These are phyloP conservation scores for Miniopterus natalensis DNA, from an alignment of 2,113 vertebrate genomes.

Conservation along the genomic window DNA sequence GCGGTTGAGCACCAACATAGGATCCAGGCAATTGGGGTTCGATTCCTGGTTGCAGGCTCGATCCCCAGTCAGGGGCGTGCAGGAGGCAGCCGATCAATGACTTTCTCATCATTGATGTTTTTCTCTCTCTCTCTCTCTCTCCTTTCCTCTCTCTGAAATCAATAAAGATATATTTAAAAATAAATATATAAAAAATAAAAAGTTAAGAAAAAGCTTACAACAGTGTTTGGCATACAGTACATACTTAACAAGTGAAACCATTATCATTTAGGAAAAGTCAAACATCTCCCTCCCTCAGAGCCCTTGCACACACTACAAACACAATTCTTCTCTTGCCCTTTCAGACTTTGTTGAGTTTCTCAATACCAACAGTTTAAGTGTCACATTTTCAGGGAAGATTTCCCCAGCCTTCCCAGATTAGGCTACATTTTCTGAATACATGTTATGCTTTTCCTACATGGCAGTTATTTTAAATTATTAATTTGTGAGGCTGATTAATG, in stretches of 20 bases:
- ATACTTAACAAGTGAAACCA: neutral
- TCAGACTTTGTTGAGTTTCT: neutral
- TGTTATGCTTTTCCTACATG: neutral
- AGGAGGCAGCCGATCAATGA: too few species aligned
- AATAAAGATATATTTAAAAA: too few species aligned
- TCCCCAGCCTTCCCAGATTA: conserved; percentile 2
- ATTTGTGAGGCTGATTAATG: neutral
- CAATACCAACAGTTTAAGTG: neutral
- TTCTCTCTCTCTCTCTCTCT: too few species aligned
- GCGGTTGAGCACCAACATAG: too few species aligned
- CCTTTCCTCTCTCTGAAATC: too few species aligned
- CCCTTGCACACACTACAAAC: neutral
- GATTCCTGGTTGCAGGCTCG: too few species aligned
- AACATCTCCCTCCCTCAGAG: neutral
- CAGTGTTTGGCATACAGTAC: neutral
- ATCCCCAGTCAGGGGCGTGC: too few species aligned
- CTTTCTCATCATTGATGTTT: too few species aligned
- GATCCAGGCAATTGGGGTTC: too few species aligned
- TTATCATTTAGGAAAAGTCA: conserved; percentile 11
- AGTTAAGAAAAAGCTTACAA: neutral
- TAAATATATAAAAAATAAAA: too few species aligned
- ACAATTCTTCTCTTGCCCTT: neutral
- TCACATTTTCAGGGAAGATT: neutral
- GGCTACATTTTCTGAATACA: neutral
- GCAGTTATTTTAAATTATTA: conserved; percentile 13